A percentile compares a stretch with the other conserved stretches of the same genome.
Conservation (phyloP, 2,113 vertebrate species). For the Condylura cristata region DNA sequence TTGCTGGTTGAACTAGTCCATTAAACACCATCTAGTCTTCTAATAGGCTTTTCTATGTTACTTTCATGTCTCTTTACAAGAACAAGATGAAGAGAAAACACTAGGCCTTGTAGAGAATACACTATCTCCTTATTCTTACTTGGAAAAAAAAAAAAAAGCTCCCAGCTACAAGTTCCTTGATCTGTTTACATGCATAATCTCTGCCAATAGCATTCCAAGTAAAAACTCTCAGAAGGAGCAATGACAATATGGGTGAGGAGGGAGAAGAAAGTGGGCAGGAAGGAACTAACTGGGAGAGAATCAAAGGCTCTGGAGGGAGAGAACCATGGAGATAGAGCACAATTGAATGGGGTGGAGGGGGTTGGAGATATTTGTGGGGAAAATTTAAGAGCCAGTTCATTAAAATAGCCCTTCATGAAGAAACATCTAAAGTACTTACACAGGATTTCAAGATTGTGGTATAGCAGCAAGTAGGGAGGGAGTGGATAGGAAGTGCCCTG, state of each 20-base stretch:
- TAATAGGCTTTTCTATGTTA: background rate
- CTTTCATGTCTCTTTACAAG: background rate
- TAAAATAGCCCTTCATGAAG: background rate
- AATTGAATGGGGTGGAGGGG: background rate
- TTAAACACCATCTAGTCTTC: background rate
- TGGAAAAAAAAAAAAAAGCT: background rate
- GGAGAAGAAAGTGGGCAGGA: background rate
- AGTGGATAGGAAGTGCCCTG: background rate
- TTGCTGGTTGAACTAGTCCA: background rate
- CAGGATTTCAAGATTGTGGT: background rate
- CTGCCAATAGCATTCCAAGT: background rate
- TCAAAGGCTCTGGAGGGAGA: too few species aligned
- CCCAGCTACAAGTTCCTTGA: background rate
- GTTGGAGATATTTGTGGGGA: background rate
- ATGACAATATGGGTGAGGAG: accelerated
- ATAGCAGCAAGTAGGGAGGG: background rate
- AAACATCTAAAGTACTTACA: background rate
- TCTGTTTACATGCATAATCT: background rate
- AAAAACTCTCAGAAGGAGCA: background rate
- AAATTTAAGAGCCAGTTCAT: background rate
- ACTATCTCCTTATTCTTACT: background rate
- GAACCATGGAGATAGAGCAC: accelerated
- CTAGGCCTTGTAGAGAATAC: background rate
- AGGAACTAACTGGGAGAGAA: background rate
- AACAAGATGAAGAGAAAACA: background rate